Percentiles rank a stretch among this genome's conserved stretches.
Conservation (phyloP, 1,140 invertebrate genomes). For the Nasonia longicornis region DNA sequence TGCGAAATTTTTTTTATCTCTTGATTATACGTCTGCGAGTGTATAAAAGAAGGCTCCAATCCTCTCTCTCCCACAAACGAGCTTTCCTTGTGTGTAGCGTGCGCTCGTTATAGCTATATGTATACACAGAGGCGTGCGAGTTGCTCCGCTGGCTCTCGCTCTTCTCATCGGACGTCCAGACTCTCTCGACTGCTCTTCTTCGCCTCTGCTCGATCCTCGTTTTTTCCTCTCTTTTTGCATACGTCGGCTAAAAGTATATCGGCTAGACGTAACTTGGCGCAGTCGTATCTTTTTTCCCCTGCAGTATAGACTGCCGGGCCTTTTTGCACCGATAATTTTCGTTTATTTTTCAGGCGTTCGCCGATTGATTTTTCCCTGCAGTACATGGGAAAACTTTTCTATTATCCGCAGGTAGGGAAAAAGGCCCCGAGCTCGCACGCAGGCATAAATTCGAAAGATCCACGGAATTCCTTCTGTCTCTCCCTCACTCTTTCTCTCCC, state of each 20-base stretch:
- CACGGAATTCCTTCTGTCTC: slow-evolving; percentile 21
- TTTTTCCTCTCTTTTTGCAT: slow-evolving; percentile 8
- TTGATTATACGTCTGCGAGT: slow-evolving; percentile 31
- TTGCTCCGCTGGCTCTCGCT: not conserved
- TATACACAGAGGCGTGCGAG: not conserved
- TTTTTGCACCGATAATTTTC: too few relatives aligned
- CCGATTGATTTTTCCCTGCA: not conserved
- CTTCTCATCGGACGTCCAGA: slow-evolving; percentile 12
- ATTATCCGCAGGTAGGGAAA: not conserved
- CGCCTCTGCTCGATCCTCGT: not conserved
- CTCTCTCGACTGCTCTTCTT: not conserved
- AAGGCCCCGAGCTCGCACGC: not conserved
- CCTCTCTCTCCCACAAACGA: not conserved
- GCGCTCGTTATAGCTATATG: not conserved
- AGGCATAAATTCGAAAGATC: slow-evolving; percentile 32
- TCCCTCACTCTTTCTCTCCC: not conserved
- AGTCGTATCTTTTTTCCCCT: not conserved
- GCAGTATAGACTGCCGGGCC: too few relatives aligned
- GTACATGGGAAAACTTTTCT: not conserved
- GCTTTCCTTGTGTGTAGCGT: not conserved
- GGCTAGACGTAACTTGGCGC: slow-evolving; percentile 7
- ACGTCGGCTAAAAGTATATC: slow-evolving; percentile 16
- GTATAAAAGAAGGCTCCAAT: slow-evolving; percentile 6
- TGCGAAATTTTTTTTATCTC: slow-evolving; percentile 25
- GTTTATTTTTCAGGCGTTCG: not conserved